These are phyloP conservation scores for Drosophila nigricruria DNA, from an alignment of 2,888 invertebrate species.

Conservation along the genomic window DNA sequence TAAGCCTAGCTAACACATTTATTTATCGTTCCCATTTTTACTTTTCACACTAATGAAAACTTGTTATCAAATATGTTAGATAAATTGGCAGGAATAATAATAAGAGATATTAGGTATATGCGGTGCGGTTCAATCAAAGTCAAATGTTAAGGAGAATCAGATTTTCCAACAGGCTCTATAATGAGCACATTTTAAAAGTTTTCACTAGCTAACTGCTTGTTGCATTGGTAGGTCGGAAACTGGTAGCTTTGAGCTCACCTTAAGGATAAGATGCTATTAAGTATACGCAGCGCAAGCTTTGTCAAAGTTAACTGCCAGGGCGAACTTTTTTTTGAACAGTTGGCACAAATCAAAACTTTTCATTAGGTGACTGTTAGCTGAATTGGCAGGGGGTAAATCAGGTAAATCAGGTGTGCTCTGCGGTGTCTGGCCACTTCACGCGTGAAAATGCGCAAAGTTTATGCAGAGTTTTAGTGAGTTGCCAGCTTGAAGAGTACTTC, in stretches of 20 bases:
- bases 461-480: conserved; percentile 50
- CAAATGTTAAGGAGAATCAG: background rate
- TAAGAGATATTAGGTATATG: background rate
- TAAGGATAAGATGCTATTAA: background rate
- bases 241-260: background rate
- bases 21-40: no score
- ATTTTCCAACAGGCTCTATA: background rate
- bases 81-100: no score
- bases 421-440: conserved; percentile 39
- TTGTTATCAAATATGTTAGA: no score
- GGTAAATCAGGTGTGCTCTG: background rate
- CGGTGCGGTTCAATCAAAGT: background rate
- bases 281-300: background rate
- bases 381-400: conserved; percentile 10
- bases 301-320: background rate
- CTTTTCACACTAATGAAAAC: no score
- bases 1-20: no score
- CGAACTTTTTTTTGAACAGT: conserved; percentile 1
- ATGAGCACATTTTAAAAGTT: background rate
- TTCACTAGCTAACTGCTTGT: background rate
- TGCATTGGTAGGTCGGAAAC: background rate
- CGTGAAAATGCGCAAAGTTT: conserved; percentile 68
- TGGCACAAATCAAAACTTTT: conserved; percentile 29
- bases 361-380: conserved; percentile 18
- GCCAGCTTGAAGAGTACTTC: conserved; percentile 60